Base-by-base conservation (phyloP, 2,888 invertebrate genomes). In the Crematogaster levior region DNA sequence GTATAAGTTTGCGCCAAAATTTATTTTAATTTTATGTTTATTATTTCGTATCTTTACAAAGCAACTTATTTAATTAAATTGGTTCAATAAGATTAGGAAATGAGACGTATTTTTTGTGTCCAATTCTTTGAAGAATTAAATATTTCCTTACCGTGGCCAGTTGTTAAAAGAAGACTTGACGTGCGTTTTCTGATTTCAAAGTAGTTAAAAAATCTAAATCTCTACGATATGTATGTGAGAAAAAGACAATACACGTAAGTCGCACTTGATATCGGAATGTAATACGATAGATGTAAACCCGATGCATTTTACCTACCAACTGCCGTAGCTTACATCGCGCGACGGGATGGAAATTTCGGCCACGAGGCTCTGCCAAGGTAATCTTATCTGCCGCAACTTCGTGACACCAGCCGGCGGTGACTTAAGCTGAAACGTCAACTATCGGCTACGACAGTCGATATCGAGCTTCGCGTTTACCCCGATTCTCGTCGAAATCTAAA, bases 351-450 rank as follows among this genome's bases (percentile, higher is more conserved):
- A 68, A 79, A 79, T 79, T 79, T 79, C 56, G 77, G 68, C 77
- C 65, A 53, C 68, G 56, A 79, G 51, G 65, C 53, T 58, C 68
- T 79, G 43, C 68, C 24, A 37, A 43, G 24, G 68, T 83, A 70
- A 74, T 65, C 53, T 68, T 24, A 81, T 82, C 56, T 37, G 43
- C 84, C 65, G 66, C 65, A 75, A 82, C 79, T 80, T 73, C 81
- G 66, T 63, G 82, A 81, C 83, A 80, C 83, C 77, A 75, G 65
- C 56, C 51, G 51, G 21, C 51, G 51, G 21, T 74, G 79, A 83
- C 66, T 82, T 79, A 60, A 84, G 73, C 87, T 65, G 61, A 63
- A 74, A 85, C 37, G 61, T 86, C 73, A 85, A 86, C 86, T 82
- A 81, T 77, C 86, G 79, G 65, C 65, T 75, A 34, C 68, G 77